Percentiles rank a stretch among this genome's conserved stretches.
phyloP scores from a whole-genome alignment of 1,140 invertebrate species.

The Lamellibrachia luymesi region DNA sequence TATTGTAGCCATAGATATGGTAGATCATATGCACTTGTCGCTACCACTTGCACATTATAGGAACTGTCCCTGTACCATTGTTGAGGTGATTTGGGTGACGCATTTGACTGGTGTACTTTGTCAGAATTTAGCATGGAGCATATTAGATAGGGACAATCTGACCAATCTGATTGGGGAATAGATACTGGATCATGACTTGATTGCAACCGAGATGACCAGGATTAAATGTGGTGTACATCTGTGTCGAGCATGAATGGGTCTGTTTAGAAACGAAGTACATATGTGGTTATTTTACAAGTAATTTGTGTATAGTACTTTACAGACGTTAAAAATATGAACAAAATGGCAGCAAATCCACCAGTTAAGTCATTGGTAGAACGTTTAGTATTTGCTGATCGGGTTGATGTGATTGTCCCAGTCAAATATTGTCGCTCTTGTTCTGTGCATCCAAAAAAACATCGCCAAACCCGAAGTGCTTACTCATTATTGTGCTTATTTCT shows the following conservation, averaged over 20 bases:
- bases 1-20: constrained; percentile 1
- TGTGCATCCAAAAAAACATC: neutral
- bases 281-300: too few species aligned
- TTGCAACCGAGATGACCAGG: neutral
- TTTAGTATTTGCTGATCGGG: neutral
- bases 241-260: neutral
- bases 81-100: neutral
- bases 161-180: neutral
- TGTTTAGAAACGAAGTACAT: too few species aligned
- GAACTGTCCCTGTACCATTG: neutral
- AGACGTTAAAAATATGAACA: neutral
- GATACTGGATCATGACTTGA: neutral
- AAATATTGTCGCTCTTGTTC: neutral
- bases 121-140: neutral
- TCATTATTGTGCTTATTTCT: neutral
- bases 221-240: neutral
- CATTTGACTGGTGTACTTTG: neutral
- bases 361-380: neutral
- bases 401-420: neutral
- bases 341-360: neutral
- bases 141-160: neutral
- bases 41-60: neutral
- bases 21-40: neutral
- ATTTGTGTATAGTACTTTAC: neutral
- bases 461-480: neutral